Conservation (phyloP, 2,888 invertebrate genomes). For the Strigamia crassipes region DNA sequence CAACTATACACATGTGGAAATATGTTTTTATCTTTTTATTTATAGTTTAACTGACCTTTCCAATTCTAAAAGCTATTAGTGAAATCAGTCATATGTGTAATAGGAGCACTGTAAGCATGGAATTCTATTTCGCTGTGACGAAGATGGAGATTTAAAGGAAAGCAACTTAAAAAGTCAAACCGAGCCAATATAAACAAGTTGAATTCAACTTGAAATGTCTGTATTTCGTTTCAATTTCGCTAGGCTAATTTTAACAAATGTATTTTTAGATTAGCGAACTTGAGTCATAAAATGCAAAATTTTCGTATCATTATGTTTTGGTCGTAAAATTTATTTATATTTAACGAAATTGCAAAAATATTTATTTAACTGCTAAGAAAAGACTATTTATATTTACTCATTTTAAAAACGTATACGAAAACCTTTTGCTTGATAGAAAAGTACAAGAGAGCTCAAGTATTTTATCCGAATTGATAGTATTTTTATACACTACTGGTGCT, state of each 20-base stretch:
- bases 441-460: too few species aligned
- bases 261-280: not conserved
- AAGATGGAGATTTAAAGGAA: not conserved
- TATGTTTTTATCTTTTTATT: not conserved
- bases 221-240: not conserved
- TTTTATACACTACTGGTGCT: not conserved
- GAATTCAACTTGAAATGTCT: not conserved
- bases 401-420: too few species aligned
- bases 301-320: not conserved
- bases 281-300: not conserved
- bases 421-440: too few species aligned
- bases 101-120: not conserved
- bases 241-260: not conserved
- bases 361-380: too few species aligned
- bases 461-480: too few species aligned
- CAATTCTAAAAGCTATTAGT: not conserved
- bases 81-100: not conserved
- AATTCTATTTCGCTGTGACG: not conserved
- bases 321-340: too few species aligned
- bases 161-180: too few species aligned
- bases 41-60: not conserved
- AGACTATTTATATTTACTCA: too few species aligned
- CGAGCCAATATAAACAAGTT: too few species aligned
- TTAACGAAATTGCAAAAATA: too few species aligned
- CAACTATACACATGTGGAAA: not conserved